Evolutionary conservation across 1,140 invertebrate genomes (phyloP).

Genomic region (Batillaria attramentaria): DNA sequence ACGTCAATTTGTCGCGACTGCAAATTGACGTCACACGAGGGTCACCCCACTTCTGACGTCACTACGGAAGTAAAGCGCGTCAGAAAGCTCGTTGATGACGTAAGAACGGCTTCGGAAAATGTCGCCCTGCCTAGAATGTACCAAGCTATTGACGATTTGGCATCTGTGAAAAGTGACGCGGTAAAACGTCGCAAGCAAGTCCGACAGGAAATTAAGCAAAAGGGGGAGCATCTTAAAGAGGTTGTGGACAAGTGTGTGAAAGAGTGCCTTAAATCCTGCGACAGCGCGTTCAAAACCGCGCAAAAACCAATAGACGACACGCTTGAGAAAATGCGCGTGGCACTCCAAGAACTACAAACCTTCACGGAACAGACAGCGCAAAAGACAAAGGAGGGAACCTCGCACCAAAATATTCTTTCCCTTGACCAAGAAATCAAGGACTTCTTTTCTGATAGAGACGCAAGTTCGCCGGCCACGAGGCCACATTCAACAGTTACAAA

Average conservation of each 20-base stretch:
- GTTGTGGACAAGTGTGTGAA: neutral
- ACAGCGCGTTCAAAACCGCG: too few species aligned
- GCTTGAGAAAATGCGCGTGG: too few species aligned
- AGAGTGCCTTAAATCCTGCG: too few species aligned
- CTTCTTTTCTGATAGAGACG: too few species aligned
- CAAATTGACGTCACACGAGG: conserved; percentile 23
- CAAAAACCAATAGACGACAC: too few species aligned
- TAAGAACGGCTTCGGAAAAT: neutral
- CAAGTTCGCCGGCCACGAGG: too few species aligned
- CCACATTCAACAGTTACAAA: too few species aligned
- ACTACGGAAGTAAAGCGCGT: neutral
- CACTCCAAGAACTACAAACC: too few species aligned
- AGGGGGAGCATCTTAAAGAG: neutral
- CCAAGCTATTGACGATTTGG: neutral
- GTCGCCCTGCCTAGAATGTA: neutral
- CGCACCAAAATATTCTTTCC: too few species aligned
- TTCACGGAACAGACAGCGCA: too few species aligned
- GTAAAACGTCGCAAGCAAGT: neutral
- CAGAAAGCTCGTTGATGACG: neutral
- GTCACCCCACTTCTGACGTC: conserved; percentile 14
- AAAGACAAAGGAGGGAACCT: too few species aligned
- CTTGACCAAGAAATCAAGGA: too few species aligned
- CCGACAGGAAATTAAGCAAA: neutral
- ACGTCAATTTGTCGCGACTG: conserved; percentile 23
- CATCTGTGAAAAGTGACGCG: neutral